Evolutionary conservation across 1,140 invertebrate species (phyloP).

Genomic region (Apis laboriosa): DNA sequence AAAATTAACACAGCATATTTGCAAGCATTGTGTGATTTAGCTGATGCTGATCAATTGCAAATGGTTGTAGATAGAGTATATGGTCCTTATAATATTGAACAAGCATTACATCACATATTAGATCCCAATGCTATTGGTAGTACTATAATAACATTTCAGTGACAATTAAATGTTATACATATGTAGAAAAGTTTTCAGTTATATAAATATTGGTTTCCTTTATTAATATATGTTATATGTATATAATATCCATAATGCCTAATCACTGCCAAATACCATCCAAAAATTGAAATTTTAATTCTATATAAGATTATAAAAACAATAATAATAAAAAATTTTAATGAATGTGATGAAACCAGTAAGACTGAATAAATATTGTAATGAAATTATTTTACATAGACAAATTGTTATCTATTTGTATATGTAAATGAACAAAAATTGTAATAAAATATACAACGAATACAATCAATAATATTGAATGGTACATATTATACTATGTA

Average conservation of each 20-base stretch:
- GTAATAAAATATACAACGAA: conserved; percentile 14
- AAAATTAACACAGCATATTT: conserved; percentile 80
- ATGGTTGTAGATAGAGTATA: conserved; percentile 85
- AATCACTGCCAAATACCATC: conserved; percentile 37
- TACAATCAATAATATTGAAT: not conserved
- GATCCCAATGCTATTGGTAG: conserved; percentile 87
- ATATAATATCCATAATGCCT: conserved; percentile 16
- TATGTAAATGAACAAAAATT: not conserved
- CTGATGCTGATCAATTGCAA: conserved; percentile 82
- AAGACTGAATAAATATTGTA: conserved; percentile 62
- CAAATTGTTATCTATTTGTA: conserved; percentile 10
- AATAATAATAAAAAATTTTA: not conserved
- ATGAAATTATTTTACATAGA: conserved; percentile 9
- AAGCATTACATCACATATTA: conserved; percentile 85
- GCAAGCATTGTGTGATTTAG: conserved; percentile 80
- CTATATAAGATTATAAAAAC: no score
- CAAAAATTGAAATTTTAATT: not conserved
- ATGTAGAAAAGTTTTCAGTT: conserved; percentile 11
- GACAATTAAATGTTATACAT: conserved; percentile 53
- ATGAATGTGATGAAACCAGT: conserved; percentile 51
- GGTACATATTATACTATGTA: not conserved
- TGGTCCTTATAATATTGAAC: conserved; percentile 85
- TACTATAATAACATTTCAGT: conserved; percentile 87
- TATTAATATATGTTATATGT: conserved; percentile 27
- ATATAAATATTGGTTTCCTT: conserved; percentile 26